Percentiles rank a stretch among this genome's conserved stretches.
phyloP scores from a whole-genome alignment of 2,888 invertebrate species.

The Lasioglossum morio region DNA sequence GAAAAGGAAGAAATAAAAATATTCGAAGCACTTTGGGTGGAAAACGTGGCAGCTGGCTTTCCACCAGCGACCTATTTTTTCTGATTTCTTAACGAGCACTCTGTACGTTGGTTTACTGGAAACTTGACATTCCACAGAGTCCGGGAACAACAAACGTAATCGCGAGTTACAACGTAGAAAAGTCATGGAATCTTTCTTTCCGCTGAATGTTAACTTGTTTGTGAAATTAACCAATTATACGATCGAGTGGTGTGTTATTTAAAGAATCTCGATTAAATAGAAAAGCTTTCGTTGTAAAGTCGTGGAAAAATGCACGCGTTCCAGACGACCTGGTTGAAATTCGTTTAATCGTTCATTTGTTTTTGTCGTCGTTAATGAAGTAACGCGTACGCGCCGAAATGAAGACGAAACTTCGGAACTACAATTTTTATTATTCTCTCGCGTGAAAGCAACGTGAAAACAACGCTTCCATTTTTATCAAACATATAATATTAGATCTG shows the following conservation, averaged over 20 bases:
- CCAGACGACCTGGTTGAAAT: neutral
- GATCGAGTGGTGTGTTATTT: neutral
- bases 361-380: neutral
- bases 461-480: neutral
- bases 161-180: conserved; percentile 23
- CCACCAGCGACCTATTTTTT: conserved; percentile 21
- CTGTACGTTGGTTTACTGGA: conserved; percentile 32
- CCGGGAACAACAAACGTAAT: conserved; percentile 30
- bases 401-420: neutral
- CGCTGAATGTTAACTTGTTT: conserved; percentile 22
- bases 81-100: conserved; percentile 50
- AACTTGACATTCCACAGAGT: conserved; percentile 12
- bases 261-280: neutral
- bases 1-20: conserved; percentile 13
- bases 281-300: neutral
- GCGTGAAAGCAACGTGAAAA: neutral
- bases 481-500: too few species aligned
- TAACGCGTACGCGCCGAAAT: neutral
- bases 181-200: conserved; percentile 18
- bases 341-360: neutral
- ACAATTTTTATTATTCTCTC: neutral
- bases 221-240: conserved; percentile 8
- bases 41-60: conserved; percentile 35
- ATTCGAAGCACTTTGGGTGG: conserved; percentile 21
- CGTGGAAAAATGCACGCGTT: neutral